Evolutionary conservation across 2,888 invertebrate species (phyloP).

Genomic region (Phyllotreta striolata): DNA sequence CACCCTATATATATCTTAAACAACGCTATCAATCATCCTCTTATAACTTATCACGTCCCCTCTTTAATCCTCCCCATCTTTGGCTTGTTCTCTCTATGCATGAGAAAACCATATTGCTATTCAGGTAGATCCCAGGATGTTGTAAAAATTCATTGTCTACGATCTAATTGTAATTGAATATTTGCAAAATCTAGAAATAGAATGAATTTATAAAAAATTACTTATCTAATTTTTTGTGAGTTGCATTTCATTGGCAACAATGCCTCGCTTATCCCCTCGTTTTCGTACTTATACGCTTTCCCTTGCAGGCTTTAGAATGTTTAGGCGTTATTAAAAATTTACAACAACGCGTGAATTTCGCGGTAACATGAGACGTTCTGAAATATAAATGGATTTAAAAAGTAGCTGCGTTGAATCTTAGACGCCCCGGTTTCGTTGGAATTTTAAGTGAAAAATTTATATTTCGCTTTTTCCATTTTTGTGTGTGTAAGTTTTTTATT

Average conservation of each 20-base stretch:
- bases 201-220: too few relatives aligned
- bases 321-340: conserved; percentile 24
- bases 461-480: conserved; percentile 8
- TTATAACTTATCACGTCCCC: conserved; percentile 23
- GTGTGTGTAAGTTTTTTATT: conserved; percentile 16
- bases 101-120: conserved; percentile 11
- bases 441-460: conserved; percentile 25
- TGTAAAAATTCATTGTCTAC: too few relatives aligned
- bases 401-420: conserved; percentile 24
- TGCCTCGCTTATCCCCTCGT: conserved; percentile 1
- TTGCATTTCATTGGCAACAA: conserved; percentile 11
- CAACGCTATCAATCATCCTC: conserved; percentile 25
- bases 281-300: conserved; percentile 9
- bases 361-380: conserved; percentile 18
- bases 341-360: conserved; percentile 25
- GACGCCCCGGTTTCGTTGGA: conserved; percentile 4
- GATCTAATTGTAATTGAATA: too few relatives aligned
- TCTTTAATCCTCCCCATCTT: conserved; percentile 17
- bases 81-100: conserved; percentile 1
- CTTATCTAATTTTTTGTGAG: too few relatives aligned
- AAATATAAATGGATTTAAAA: conserved; percentile 26
- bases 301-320: conserved; percentile 13
- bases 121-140: too few relatives aligned
- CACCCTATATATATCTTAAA: conserved; percentile 20
- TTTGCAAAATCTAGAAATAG: too few relatives aligned